phyloP scores from a whole-genome alignment of 2,113 vertebrate genomes.

The Daphoenositta chrysoptera region DNA sequence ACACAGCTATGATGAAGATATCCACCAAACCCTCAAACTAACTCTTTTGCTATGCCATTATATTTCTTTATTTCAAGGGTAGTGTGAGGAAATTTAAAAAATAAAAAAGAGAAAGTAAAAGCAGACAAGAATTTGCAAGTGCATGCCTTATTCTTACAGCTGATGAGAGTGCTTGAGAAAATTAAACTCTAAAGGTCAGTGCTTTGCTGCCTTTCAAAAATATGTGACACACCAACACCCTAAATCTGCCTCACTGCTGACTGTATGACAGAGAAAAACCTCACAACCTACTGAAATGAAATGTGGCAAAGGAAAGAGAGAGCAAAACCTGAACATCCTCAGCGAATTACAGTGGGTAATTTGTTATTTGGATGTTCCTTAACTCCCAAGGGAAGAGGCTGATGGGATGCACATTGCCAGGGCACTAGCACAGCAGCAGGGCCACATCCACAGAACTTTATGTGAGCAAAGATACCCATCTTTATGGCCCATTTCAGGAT shows the following conservation, averaged over 20 bases:
- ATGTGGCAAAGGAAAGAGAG: not conserved
- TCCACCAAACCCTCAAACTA: not conserved
- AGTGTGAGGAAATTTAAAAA: not conserved
- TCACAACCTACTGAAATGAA: not conserved
- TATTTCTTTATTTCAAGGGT: not conserved
- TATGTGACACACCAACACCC: not conserved
- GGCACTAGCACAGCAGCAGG: not conserved
- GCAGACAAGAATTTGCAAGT: not conserved
- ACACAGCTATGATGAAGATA: not conserved
- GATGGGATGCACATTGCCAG: not conserved
- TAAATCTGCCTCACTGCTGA: not conserved
- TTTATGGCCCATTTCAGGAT: not conserved
- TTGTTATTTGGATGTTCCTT: not conserved
- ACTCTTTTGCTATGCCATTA: not conserved
- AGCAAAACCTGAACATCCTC: not conserved
- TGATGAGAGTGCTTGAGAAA: not conserved
- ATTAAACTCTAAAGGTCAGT: not conserved
- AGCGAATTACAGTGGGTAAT: accelerated
- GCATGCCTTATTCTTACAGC: not conserved
- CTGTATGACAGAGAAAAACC: not conserved
- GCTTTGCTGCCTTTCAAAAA: not conserved
- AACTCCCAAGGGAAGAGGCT: not conserved
- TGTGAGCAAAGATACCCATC: not conserved
- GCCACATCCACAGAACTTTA: not conserved
- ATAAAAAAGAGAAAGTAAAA: not conserved